These are phyloP conservation scores for Heloderma charlesbogerti DNA, from an alignment of 2,113 vertebrate species.

Conservation along the genomic window DNA sequence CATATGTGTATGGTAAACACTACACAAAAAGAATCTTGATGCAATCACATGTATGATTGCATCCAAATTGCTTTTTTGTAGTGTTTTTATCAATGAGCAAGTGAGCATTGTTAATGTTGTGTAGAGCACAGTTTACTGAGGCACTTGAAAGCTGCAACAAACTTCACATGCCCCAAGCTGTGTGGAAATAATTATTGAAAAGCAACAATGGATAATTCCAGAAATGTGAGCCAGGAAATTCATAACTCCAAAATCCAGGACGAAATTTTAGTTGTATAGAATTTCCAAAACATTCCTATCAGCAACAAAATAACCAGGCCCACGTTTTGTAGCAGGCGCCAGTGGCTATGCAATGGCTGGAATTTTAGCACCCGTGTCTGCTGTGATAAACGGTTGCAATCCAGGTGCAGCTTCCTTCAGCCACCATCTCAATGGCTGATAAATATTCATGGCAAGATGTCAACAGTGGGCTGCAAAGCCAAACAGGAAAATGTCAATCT, in stretches of 20 bases:
- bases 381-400: constrained; percentile 1
- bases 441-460: constrained; percentile 52
- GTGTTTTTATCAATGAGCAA: neutral
- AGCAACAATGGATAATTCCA: neutral
- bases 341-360: too few species aligned
- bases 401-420: constrained; percentile 42
- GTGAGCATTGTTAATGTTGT: neutral
- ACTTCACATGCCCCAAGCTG: neutral
- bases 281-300: neutral
- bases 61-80: neutral
- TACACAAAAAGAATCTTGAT: neutral
- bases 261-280: too few species aligned
- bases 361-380: neutral
- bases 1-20: too few species aligned
- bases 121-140: neutral
- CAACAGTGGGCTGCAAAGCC: constrained; percentile 61
- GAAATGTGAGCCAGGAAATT: too few species aligned
- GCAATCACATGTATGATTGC: neutral
- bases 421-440: constrained; percentile 60
- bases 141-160: neutral
- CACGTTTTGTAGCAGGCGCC: neutral
- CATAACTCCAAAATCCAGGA: too few species aligned
- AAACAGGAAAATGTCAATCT: constrained; percentile 71
- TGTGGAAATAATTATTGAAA: neutral
- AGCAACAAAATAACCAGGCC: neutral